These are phyloP conservation scores for Melanotaenia pygmaea DNA, from an alignment of 2,797 vertebrate genomes.

Conservation along the genomic window DNA sequence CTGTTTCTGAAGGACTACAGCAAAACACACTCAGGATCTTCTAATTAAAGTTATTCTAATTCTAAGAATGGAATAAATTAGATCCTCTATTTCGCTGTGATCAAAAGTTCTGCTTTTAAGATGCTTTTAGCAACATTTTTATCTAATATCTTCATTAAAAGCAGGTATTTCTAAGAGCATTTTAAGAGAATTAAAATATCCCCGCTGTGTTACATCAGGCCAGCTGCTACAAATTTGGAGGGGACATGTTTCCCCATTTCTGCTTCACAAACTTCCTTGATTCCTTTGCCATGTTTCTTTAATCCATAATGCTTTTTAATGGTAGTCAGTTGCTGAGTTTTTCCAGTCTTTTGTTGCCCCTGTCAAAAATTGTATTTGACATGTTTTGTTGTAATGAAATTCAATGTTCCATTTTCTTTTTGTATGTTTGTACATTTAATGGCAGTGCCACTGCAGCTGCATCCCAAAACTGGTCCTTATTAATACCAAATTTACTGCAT, in stretches of 20 bases:
- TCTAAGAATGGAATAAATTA: background rate
- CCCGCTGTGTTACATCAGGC: too few relatives aligned
- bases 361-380: background rate
- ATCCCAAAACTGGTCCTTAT: background rate
- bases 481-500: background rate
- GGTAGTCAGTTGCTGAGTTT: background rate
- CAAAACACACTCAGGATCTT: conserved; percentile 1
- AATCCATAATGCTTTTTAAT: background rate
- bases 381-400: background rate
- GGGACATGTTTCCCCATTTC: background rate
- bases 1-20: conserved; percentile 6
- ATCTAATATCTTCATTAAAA: background rate
- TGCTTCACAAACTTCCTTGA: background rate
- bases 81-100: background rate
- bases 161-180: background rate
- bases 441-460: background rate
- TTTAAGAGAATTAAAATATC: too few relatives aligned
- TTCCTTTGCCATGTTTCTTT: background rate
- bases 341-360: background rate
- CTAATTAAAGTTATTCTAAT: background rate
- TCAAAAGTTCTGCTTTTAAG: background rate
- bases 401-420: too few relatives aligned
- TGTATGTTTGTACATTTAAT: background rate
- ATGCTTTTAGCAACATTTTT: background rate
- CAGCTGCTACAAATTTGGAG: too few relatives aligned